Percentiles rank a stretch among this genome's conserved stretches.
phyloP scores from a whole-genome alignment of 1,140 invertebrate species.

The Nautilus pompilius region DNA sequence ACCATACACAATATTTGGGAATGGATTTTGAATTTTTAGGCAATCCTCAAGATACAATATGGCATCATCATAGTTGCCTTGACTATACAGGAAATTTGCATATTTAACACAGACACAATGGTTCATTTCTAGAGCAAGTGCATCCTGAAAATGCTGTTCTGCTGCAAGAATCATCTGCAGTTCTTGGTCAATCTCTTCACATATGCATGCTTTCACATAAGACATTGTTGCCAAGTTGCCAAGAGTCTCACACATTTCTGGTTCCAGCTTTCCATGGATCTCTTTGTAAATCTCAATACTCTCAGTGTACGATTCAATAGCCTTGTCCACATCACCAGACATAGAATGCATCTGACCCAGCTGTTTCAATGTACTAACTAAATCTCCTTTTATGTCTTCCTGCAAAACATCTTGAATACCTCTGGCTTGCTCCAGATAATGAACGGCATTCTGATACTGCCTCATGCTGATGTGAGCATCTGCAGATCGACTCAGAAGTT shows the following conservation, averaged over 20 bases:
- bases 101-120: slow-evolving; percentile 45
- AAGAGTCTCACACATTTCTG: slow-evolving; percentile 44
- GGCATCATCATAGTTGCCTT: slow-evolving; percentile 44
- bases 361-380: slow-evolving; percentile 42
- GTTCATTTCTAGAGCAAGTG: slow-evolving; percentile 37
- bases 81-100: slow-evolving; percentile 48
- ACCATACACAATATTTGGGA: slow-evolving; percentile 40
- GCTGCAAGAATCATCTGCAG: slow-evolving; percentile 40
- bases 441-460: slow-evolving; percentile 47
- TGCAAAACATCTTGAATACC: slow-evolving; percentile 48
- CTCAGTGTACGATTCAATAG: slow-evolving; percentile 48
- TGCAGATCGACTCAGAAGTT: slow-evolving; percentile 46
- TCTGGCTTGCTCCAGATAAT: slow-evolving; percentile 45
- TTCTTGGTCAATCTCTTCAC: slow-evolving; percentile 41
- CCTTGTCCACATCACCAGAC: slow-evolving; percentile 46
- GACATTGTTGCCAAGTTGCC: slow-evolving; percentile 48
- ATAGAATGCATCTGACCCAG: slow-evolving; percentile 49
- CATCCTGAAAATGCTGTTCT: slow-evolving; percentile 45
- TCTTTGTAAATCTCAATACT: slow-evolving; percentile 45
- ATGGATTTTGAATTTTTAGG: slow-evolving; percentile 23
- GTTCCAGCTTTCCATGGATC: slow-evolving; percentile 43
- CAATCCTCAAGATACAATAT: slow-evolving; percentile 37
- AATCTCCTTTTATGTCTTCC: slow-evolving; percentile 48
- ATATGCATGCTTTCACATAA: slow-evolving; percentile 50
- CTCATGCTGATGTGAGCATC: slow-evolving; percentile 50